Base-by-base conservation (phyloP, 2,797 vertebrate genomes). In the Cottoperca gobio region DNA sequence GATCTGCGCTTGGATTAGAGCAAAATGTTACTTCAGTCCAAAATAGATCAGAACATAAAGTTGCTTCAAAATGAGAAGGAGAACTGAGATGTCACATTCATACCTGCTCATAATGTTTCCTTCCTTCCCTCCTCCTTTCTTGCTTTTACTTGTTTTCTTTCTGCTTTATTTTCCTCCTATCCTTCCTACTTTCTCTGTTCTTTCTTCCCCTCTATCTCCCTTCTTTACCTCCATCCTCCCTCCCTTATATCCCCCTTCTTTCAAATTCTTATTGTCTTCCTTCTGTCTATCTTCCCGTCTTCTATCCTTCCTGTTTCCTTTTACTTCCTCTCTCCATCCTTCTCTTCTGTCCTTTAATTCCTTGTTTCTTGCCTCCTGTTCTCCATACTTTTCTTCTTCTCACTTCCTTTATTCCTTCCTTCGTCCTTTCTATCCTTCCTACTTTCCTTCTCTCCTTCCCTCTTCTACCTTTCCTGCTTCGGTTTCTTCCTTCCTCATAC, bases 1-100 rank as follows among this genome's bases (percentile, higher is more conserved):
- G 79, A 65, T 73, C 61, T 52, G 76, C n/a, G 71, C 65, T 37
- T 6, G 43, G 58, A 78, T 82, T 46, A 76, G 6, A 86, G 5
- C 1, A 37, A 48, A 76, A 74, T 52, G 55, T n/a, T 17, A 2
- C 48, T 31, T 26, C 26, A 1, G 16, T 63, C 8, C 12, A 24
- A 5, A 70, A 23, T 8, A 8, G 21, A 76, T 58, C 24, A 57
- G 31, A 33, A 33, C 33, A 33, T n/a, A n/a, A n/a, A 74, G 28
- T 59, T 24, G n/a, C 35, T 8, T 49, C 16, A 12, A 19, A 59
- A 45, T 45, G 45, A 37, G 12, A 24, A 9, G 61, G 8, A 33
- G 52, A n/a, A n/a, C n/a, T n/a, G n/a, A n/a, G n/a, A n/a, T n/a
- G n/a, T n/a, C n/a, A n/a, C n/a, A 31, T 49, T 58, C 28, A 54